Base-by-base conservation (phyloP, 2,888 invertebrate species). In the Hyppa rectilinea region DNA sequence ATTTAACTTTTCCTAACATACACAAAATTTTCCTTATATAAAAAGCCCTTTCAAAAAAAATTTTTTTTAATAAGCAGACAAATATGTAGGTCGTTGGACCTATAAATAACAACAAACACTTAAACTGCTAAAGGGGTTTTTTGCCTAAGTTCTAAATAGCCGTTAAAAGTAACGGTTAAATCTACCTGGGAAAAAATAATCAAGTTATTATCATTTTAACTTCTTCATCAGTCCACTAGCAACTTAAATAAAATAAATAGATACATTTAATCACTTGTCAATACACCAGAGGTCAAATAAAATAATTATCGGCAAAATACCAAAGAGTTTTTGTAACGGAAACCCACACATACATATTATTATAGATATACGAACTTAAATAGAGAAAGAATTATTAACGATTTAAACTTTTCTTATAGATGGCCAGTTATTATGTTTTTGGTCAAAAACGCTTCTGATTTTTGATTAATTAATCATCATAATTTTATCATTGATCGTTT, bases 361-460 rank as follows among this genome's bases (percentile, higher is more conserved):
- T 40, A 17, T n/a, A n/a, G n/a, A n/a, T n/a, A 78, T 78, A 78
- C 78, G 38, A 76, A 69, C 49, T 63, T 72, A 56, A 3, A 47
- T 10, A 73, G 17, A 61, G 62, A 65, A 73, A 77, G 61, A 77
- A 49, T 76, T 72, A 84, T 81, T 75, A 83, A 84, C 80, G 81
- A 80, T 78, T 61, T 43, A 14, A 71, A 77, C 72, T 75, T 85
- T 80, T 71, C 63, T 80, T 83, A 78, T 75, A 81, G 84, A 81
- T 83, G 50, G 77, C 20, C 60, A 23, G 43, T 78, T 78, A 83
- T 80, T 70, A 73, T 75, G 63, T 85, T 83, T 82, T 69, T 69
- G 49, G 38, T 70, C 63, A 68, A 65, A 82, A 85, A 58, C 63
- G 78, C 84, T 85, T 80, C 82, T 79, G 84, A 60, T 58, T 78